These are phyloP conservation scores for Euphydryas editha DNA, from an alignment of 2,888 invertebrate genomes.

Conservation along the genomic window DNA sequence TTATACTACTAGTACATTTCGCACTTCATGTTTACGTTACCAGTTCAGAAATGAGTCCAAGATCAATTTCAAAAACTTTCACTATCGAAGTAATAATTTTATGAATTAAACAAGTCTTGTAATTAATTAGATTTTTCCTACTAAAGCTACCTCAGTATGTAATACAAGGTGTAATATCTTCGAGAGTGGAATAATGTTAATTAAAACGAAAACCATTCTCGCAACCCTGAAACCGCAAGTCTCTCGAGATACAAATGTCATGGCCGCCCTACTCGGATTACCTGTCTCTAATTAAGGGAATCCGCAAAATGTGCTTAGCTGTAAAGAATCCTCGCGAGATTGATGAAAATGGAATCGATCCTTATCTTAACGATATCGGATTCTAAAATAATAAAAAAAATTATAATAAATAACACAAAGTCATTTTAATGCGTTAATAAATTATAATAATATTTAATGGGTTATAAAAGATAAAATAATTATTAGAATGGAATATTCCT, in stretches of 20 bases:
- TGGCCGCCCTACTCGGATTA: constrained; percentile 43
- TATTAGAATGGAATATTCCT: too few species aligned
- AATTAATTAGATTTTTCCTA: not conserved
- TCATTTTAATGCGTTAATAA: too few species aligned
- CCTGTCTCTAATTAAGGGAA: constrained; percentile 62
- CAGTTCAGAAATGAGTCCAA: not conserved
- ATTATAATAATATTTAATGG: too few species aligned
- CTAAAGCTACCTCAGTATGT: constrained; percentile 14
- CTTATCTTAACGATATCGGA: constrained; percentile 1
- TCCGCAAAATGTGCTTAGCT: constrained; percentile 61
- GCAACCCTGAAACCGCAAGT: constrained; percentile 31
- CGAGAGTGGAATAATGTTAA: constrained; percentile 35
- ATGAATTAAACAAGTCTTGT: not conserved
- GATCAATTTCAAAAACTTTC: constrained; percentile 4
- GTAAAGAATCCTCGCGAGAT: constrained; percentile 21
- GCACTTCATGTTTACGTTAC: constrained; percentile 7
- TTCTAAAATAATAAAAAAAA: not conserved
- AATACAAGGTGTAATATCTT: constrained; percentile 20
- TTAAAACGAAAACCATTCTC: constrained; percentile 36
- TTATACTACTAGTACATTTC: too few species aligned
- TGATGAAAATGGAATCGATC: constrained; percentile 8
- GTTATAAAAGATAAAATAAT: too few species aligned
- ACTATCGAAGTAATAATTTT: constrained; percentile 1
- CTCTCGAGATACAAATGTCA: constrained; percentile 39
- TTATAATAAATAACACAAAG: not conserved